Evolutionary conservation across 1,140 invertebrate species (phyloP), one percentile per base, ranked within the genome.

Genomic region (Popillia japonica): DNA sequence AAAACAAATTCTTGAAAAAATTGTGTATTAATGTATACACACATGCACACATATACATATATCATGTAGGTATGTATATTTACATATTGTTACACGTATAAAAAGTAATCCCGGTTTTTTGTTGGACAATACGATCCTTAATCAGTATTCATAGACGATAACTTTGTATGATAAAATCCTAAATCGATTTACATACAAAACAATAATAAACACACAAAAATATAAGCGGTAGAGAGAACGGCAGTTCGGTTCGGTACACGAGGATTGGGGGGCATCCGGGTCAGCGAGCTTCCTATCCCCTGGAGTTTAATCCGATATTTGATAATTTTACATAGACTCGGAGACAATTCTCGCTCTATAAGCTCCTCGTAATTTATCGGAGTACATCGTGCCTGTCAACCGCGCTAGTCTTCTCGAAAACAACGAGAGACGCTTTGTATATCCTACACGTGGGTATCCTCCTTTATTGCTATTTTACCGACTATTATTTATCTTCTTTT

Each of bases 101-200:
- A 34, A 34, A 34, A 34, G 17, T 55, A 55, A 55, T 55, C 14
- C 48, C 48, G 11, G 6, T 55, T 44, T 44, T 55, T 55, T 55
- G 17, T 17, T n/a, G 48, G 27, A 34, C 27, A 55, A n/a, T 17
- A n/a, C 48, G 14, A 55, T 55, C 48, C 0, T 55, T 68, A 23
- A 68, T 68, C 11, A 3, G 22, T 68, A 68, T 68, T 68, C 61
- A 68, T 68, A 68, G 27, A 7, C 61, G 22, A 68, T 22, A 22
- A 68, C 61, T 55, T 14, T 3, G n/a, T 48, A 68, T 20, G 61
- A 27, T 68, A 68, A 68, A 7, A 9, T 3, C 61, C 61, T 27
- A 68, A 68, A 68, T 34, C 61, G 61, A 68, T 68, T 68, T 68
- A 34, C 61, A 68, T 68, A 68, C 61, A 68, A 68, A 68, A 68